Evolutionary conservation across 2,888 invertebrate species (phyloP), one percentile per base, ranked within the genome.

Genomic region (Ectemnius continuus): DNA sequence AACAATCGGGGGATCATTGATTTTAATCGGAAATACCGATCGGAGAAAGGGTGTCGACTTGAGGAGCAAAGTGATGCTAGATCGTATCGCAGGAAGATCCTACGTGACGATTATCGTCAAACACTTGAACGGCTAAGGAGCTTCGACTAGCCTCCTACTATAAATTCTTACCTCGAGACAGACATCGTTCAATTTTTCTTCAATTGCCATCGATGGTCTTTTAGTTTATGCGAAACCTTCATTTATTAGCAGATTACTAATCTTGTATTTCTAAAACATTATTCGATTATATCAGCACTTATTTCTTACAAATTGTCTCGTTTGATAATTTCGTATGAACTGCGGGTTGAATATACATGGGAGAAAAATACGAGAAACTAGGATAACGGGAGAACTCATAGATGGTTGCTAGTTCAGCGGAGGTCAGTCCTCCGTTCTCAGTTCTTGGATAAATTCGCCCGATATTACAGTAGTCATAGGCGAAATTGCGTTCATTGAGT

Each of bases 71-170:
- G 67, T 52, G 45, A 46, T 70, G 73, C 66, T 18, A 78, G 81
- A 84, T 84, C 66, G 26, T 80, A 84, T 82, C 82, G 64, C 36
- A 61, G 68, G 56, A 66, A 77, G 77, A 81, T 70, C 73, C 70
- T 63, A 66, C 73, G 73, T 77, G 79, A 81, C 81, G 82, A 84
- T 83, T 83, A 85, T 78, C 77, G 81, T 83, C 82, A 83, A 85
- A 83, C 79, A 76, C 78, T 78, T 82, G 78, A 81, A 77, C 83
- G 75, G 46, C 67, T 68, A 46, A 71, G 59, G 60, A n/a, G 45
- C 69, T 62, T 57, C 46, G 36, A 11, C 8, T 36, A 67, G 67
- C 61, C 48, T 47, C 11, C 56, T 56, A 8, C 60, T 20, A 64
- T 74, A 76, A 76, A 71, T 75, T 36, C 67, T 18, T 61, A 47